Conservation (phyloP, 2,888 invertebrate species). For the Petrophora chlorosata region DNA sequence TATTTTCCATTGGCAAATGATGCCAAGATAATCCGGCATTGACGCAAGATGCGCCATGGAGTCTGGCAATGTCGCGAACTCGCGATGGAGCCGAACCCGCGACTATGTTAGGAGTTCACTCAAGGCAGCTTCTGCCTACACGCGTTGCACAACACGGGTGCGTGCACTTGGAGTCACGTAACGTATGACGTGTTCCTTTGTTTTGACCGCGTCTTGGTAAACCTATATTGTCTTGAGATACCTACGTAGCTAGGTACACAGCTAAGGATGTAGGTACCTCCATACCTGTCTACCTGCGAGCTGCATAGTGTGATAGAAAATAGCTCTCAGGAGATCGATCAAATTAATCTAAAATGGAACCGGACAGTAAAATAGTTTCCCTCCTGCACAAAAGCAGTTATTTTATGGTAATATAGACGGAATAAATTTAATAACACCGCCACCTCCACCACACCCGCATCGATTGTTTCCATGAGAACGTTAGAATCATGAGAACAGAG, state of each 20-base stretch:
- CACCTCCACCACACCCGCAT: conserved; percentile 52
- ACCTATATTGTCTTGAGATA: conserved; percentile 9
- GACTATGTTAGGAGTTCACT: conserved; percentile 51
- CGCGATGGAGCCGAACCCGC: conserved; percentile 35
- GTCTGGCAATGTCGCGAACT: conserved; percentile 39
- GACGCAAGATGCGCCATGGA: conserved; percentile 43
- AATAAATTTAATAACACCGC: conserved; percentile 33
- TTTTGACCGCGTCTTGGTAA: conserved; percentile 31
- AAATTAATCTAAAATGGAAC: too few species aligned
- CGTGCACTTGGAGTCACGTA: conserved; percentile 40
- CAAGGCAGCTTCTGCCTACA: conserved; percentile 54
- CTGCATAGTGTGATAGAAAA: conserved; percentile 1
- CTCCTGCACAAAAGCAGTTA: conserved; percentile 45
- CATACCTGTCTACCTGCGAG: not conserved
- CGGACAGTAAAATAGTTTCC: too few species aligned
- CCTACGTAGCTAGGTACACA: too few species aligned
- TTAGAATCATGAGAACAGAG: conserved; percentile 67
- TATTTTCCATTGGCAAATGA: conserved; percentile 26
- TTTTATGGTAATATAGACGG: conserved; percentile 12
- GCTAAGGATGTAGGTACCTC: too few species aligned
- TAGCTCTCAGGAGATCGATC: conserved; percentile 1
- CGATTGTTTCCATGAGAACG: conserved; percentile 74
- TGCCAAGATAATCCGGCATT: conserved; percentile 33
- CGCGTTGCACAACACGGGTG: conserved; percentile 42
- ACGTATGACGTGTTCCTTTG: conserved; percentile 34